Evolutionary conservation across 2,797 vertebrate species (phyloP).

Genomic region (Malurus leucopterus): DNA sequence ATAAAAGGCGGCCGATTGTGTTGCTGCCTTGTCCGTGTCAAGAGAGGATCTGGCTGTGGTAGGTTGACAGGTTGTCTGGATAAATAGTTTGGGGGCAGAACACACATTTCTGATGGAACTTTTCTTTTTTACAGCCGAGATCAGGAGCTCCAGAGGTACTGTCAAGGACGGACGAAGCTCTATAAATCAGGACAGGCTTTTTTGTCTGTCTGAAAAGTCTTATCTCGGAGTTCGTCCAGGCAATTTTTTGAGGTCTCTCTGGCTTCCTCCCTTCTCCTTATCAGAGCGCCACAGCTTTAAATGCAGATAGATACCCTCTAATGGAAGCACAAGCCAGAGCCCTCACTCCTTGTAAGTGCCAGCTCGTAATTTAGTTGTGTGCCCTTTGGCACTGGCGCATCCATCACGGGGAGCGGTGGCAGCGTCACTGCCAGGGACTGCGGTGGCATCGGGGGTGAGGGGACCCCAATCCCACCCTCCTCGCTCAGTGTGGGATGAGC

Average conservation of each 20-base stretch:
- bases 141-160: constrained; percentile 54
- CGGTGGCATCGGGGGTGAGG: rapidly evolving
- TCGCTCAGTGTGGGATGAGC: rapidly evolving
- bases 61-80: constrained; percentile 68
- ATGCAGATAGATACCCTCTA: constrained; percentile 64
- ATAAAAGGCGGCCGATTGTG: constrained; percentile 32
- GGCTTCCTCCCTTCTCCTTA: constrained; percentile 61
- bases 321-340: constrained; percentile 64
- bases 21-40: constrained; percentile 48
- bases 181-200: constrained; percentile 69
- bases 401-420: constrained; percentile 2
- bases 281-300: constrained; percentile 69
- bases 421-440: background rate
- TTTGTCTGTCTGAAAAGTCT: constrained; percentile 67
- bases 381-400: constrained; percentile 44
- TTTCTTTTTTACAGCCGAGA: constrained; percentile 38
- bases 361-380: constrained; percentile 60
- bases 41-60: constrained; percentile 51
- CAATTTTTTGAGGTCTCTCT: constrained; percentile 65
- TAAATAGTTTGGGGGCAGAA: constrained; percentile 62
- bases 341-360: constrained; percentile 51
- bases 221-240: constrained; percentile 64
- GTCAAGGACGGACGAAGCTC: constrained; percentile 62
- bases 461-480: background rate
- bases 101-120: constrained; percentile 58